Percentiles rank a stretch among this genome's conserved stretches.
Evolutionary conservation across 1,140 invertebrate species (phyloP).

Genomic region (Myzus persicae): DNA sequence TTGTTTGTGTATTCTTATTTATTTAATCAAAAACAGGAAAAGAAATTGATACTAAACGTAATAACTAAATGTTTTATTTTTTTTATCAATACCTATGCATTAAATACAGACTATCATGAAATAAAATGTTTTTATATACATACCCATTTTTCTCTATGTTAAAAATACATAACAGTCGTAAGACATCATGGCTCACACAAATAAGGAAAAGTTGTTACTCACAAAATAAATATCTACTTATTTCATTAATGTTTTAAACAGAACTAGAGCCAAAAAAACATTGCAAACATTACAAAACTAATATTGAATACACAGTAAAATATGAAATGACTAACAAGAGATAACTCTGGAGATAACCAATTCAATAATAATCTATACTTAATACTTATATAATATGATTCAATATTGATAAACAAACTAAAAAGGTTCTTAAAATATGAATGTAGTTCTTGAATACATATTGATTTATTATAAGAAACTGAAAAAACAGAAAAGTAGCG

Average conservation of each 20-base stretch:
- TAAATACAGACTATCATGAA: no score
- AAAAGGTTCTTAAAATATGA: background rate
- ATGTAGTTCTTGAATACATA: background rate
- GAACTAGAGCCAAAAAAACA: background rate
- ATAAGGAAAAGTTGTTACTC: background rate
- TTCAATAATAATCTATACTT: background rate
- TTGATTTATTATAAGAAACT: background rate
- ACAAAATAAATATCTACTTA: background rate
- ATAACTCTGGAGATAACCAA: background rate
- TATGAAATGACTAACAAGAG: background rate
- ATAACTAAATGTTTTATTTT: background rate
- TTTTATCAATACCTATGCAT: no score
- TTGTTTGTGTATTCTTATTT: background rate
- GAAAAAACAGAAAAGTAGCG: background rate
- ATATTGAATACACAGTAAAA: background rate
- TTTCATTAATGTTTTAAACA: slow-evolving; percentile 10
- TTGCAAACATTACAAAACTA: background rate
- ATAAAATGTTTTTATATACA: no score
- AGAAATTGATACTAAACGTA: background rate
- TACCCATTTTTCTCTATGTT: background rate
- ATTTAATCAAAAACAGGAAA: background rate
- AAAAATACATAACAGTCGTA: background rate
- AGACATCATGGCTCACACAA: background rate
- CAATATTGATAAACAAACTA: background rate
- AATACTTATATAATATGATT: background rate